Evolutionary conservation across 1,140 invertebrate species (phyloP).

Genomic region (Hylaeus volcanicus): DNA sequence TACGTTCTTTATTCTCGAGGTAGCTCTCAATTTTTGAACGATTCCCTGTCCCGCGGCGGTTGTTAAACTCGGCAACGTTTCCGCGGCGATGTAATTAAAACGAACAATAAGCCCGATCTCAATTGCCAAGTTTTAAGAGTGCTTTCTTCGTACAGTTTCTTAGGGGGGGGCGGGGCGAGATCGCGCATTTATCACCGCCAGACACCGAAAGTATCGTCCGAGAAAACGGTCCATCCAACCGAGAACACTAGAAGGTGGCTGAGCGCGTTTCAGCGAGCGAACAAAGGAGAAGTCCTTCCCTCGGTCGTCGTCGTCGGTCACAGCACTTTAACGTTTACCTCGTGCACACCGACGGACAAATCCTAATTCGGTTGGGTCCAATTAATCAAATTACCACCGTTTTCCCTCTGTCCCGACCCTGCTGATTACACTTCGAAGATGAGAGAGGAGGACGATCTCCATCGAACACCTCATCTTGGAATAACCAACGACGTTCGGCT

Average conservation of each 20-base stretch:
- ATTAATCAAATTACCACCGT: constrained; percentile 62
- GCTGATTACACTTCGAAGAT: neutral
- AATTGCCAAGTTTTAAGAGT: constrained; percentile 51
- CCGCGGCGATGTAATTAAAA: constrained; percentile 55
- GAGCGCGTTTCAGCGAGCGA: neutral
- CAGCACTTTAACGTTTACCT: constrained; percentile 39
- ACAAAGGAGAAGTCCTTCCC: constrained; percentile 5
- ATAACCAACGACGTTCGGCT: constrained; percentile 59
- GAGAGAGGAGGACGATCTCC: constrained; percentile 38
- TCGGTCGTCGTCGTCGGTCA: neutral
- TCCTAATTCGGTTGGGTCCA: constrained; percentile 54
- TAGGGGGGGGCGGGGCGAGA: neutral
- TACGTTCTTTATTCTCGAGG: too few species aligned
- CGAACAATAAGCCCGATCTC: constrained; percentile 53
- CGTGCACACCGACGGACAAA: constrained; percentile 18
- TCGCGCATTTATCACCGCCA: constrained; percentile 43
- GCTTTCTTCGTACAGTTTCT: constrained; percentile 44
- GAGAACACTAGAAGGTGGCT: neutral
- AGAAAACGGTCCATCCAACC: constrained; percentile 29
- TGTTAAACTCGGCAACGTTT: neutral
- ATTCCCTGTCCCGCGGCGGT: neutral
- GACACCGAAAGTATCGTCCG: constrained; percentile 23
- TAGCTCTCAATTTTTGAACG: too few species aligned
- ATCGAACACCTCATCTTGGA: constrained; percentile 60
- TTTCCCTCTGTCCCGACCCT: neutral